These are phyloP conservation scores for Amazona guildingii DNA, from an alignment of 2,113 vertebrate species.

Conservation along the genomic window DNA sequence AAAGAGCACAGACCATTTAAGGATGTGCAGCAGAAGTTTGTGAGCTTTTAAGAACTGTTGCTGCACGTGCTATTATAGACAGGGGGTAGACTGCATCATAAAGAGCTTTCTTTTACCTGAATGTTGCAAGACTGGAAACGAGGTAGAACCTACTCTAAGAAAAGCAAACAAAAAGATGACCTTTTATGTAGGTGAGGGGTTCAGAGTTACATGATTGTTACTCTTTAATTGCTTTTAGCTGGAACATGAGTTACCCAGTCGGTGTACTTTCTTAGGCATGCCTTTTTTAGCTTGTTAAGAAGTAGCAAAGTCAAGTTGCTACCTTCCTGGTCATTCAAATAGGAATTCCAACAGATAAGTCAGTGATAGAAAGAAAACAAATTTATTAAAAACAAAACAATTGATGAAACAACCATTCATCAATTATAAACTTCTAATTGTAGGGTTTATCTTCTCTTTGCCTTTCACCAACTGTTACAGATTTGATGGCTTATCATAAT, in stretches of 20 bases:
- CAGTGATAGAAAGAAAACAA: not conserved
- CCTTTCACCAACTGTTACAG: constrained; percentile 72
- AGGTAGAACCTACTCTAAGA: not conserved
- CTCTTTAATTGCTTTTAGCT: constrained; percentile 6
- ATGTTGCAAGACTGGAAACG: not conserved
- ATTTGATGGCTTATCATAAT: constrained; percentile 60
- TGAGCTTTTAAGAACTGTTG: not conserved
- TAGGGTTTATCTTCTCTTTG: constrained; percentile 55
- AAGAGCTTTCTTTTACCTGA: not conserved
- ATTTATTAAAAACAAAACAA: not conserved
- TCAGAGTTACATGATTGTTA: not conserved
- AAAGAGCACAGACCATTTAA: not conserved
- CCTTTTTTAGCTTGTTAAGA: not conserved
- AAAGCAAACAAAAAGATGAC: not conserved
- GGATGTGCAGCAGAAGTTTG: not conserved
- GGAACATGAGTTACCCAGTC: not conserved
- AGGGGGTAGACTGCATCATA: not conserved
- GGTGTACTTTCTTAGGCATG: not conserved
- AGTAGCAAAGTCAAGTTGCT: not conserved
- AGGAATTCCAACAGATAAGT: constrained; percentile 10
- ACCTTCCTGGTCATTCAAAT: not conserved
- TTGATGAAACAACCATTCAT: constrained; percentile 16
- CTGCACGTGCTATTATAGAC: not conserved
- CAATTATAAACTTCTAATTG: constrained; percentile 27
- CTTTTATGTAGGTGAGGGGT: not conserved